Base-by-base conservation (phyloP, 2,113 vertebrate species). In the Todiramphus chloris region DNA sequence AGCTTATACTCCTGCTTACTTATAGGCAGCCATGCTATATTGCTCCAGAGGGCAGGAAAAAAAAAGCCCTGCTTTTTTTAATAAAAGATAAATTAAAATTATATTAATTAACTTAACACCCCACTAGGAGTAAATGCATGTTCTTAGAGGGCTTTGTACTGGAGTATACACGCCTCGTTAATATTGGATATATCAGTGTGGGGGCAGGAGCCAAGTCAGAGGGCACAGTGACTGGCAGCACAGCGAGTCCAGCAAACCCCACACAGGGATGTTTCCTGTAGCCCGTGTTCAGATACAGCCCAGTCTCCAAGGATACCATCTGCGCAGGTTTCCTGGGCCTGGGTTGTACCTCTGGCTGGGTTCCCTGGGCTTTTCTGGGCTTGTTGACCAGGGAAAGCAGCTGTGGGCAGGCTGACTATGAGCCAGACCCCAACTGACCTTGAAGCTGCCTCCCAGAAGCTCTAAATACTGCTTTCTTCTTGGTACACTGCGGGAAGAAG, bases 131-230 rank as follows among this genome's bases (percentile, higher is more conserved):
- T 87, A 85, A 93, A 95, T 59, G 44, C 83, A 17, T 78, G 83
- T 76, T 95, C 85, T 93, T 90, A 89, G 39, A 87, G 60, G 53
- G 51, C 37, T 94, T 63, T 67, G 86, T 72, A 83, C 90, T 74
- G 58, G 89, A 93, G 79, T 89, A 81, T 60, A 94, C 93, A 96
- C 82, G 67, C 67, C 73, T 97, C 89, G 95, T 94, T 97, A 96
- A 95, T 93, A 94, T 85, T 95, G 76, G 85, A 90, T 87, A 63
- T 68, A 83, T 93, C 96, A 93, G 67, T 92, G 67, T 90, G 96
- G 81, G 70, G 85, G 67, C 43, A 51, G 58, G 72, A 88, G 81
- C 27, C 41, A 84, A 94, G 87, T 76, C 86, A 92, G 83, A 67
- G 35, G 43, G 83, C 89, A 64, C 16, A 79, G 77, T 82, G 92